Evolutionary conservation across 2,888 invertebrate species (phyloP), one percentile per base, ranked within the genome.

Genomic region (Coleophora flavipennella): DNA sequence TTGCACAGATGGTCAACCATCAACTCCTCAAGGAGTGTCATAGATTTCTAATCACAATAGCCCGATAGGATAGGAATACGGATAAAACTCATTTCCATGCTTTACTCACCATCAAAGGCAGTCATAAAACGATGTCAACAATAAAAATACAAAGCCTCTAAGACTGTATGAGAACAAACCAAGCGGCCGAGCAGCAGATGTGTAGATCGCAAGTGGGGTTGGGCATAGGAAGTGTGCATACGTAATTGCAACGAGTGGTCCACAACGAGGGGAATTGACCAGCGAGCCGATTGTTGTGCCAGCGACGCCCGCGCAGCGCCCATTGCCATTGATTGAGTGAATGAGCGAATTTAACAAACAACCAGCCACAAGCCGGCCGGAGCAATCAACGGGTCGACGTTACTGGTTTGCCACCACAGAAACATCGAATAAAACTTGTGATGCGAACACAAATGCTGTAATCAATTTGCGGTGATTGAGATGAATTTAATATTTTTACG

Each of bases 191-290:
- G 60, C 78, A 64, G 60, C 78, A 76, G 75, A 75, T 79, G 77
- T 62, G 60, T 59, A 56, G 55, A 57, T 51, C 56, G 49, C 42
- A 39, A 45, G 48, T 62, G 62, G 75, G 74, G 71, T 71, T 72
- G 56, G 57, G 54, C 59, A 73, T 75, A 77, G 81, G 83, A 81
- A 77, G 78, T 75, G 58, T 69, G 70, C 74, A 73, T 73, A 73
- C 67, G 75, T 83, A 77, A 81, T 81, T 81, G 77, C 61, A 69
- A 67, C 70, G 65, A 78, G 67, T 76, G 78, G 74, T 67, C 78
- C 79, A 79, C 80, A 83, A 83, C 76, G 76, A 75, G 76, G 81
- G 79, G 81, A 81, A 81, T 79, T 77, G 79, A 76, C 72, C 73
- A 76, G 71, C 72, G 64, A 68, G 65, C 55, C 74, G 72, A 84